These are phyloP conservation scores for Ctenomys sociabilis DNA, from an alignment of 2,113 vertebrate species.

Conservation along the genomic window DNA sequence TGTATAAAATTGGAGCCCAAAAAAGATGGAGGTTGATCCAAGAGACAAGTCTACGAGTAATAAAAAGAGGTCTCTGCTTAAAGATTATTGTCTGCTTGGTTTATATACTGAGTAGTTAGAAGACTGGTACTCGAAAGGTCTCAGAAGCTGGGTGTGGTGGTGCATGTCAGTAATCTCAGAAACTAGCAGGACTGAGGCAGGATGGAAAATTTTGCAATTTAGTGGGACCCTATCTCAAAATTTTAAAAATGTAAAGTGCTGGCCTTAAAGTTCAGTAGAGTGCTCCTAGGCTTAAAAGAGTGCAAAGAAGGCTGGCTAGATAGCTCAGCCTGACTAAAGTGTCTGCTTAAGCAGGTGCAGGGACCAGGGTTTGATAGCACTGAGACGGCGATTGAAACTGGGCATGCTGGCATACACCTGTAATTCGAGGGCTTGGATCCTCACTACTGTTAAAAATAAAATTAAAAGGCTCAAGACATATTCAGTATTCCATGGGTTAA, in stretches of 20 bases:
- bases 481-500: background rate
- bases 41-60: background rate
- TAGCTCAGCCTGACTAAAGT: no score
- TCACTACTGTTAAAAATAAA: background rate
- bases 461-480: background rate
- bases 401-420: no score
- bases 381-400: no score
- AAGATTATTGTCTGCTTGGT: background rate
- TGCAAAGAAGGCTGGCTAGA: no score
- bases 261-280: background rate
- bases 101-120: background rate
- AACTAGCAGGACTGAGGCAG: background rate
- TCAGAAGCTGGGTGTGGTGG: background rate
- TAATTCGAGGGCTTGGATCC: no score
- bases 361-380: no score
- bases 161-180: background rate
- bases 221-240: background rate
- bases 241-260: background rate
- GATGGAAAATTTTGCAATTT: background rate
- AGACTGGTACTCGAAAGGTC: background rate
- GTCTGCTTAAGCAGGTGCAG: no score
- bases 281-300: background rate
- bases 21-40: background rate
- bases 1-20: background rate
- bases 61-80: constrained; percentile 3